Percentiles rank a stretch among this genome's conserved stretches.
phyloP scores from a whole-genome alignment of 2,113 vertebrate genomes.

The Tragelaphus imberbis region DNA sequence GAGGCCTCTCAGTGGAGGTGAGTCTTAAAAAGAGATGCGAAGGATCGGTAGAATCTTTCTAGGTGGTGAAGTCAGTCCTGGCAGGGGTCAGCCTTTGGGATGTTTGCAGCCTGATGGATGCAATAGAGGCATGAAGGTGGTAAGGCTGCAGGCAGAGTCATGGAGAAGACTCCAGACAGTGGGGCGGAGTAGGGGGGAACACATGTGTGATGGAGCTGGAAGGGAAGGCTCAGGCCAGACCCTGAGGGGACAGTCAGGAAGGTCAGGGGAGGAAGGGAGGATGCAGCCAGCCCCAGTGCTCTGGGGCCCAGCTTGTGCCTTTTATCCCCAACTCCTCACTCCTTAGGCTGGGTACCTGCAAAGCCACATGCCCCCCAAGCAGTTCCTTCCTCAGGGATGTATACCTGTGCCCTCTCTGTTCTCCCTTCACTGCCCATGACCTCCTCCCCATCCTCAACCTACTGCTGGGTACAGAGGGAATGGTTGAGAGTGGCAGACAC shows the following conservation, averaged over 20 bases:
- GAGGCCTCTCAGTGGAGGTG: neutral
- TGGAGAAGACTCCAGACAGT: neutral
- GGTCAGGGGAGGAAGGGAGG: neutral
- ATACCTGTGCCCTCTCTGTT: neutral
- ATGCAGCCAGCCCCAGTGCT: neutral
- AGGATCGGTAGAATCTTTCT: neutral
- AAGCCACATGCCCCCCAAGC: neutral
- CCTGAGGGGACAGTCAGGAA: neutral
- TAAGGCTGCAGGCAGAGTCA: neutral
- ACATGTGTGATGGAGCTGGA: neutral
- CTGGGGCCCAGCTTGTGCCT: neutral
- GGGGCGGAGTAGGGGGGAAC: accelerated
- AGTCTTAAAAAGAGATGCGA: neutral
- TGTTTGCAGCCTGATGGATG: neutral
- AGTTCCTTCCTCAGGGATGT: neutral
- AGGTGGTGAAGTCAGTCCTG: neutral
- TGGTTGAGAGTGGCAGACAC: no score
- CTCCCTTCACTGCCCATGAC: neutral
- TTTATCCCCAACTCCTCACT: neutral
- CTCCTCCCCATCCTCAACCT: neutral
- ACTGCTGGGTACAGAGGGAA: neutral
- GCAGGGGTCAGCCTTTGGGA: neutral
- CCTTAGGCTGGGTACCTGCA: neutral
- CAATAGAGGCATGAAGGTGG: accelerated
- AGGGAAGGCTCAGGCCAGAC: neutral